A percentile compares a stretch with the other conserved stretches of the same genome.
These are phyloP conservation scores for Oxyura jamaicensis DNA, from an alignment of 2,113 vertebrate genomes.

Conservation along the genomic window DNA sequence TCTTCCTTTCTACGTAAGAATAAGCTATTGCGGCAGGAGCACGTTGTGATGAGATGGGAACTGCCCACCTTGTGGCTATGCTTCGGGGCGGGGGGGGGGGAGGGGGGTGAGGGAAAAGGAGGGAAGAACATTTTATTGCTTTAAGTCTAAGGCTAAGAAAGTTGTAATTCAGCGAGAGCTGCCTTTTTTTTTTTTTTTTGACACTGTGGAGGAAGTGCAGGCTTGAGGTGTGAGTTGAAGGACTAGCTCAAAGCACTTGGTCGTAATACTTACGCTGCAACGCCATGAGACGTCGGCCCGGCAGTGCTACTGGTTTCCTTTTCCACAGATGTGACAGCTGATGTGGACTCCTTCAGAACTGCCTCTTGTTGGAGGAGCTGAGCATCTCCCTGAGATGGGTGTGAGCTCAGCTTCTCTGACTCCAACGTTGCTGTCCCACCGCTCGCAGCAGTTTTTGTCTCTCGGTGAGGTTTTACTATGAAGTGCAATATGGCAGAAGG, in stretches of 20 bases:
- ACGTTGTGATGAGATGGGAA: neutral
- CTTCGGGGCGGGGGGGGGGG: no score
- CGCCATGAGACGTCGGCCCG: fast-evolving
- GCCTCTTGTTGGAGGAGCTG: neutral
- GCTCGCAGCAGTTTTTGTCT: neutral
- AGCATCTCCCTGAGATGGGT: neutral
- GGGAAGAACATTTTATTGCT: neutral
- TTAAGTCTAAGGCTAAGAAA: neutral
- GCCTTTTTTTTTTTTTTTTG: neutral
- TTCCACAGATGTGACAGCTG: fast-evolving
- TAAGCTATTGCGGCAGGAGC: neutral
- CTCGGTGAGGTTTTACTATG: neutral
- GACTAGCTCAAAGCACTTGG: neutral
- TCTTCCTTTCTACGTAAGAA: neutral
- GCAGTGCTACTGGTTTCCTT: neutral
- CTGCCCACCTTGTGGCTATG: neutral
- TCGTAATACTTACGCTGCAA: fast-evolving
- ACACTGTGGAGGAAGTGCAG: neutral
- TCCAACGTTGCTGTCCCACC: fast-evolving
- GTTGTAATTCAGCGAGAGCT: neutral
- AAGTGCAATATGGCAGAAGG: conserved; percentile 20
- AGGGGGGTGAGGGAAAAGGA: neutral
- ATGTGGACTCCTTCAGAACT: neutral
- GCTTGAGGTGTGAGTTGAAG: neutral
- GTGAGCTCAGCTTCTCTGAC: neutral